Evolutionary conservation across 1,140 invertebrate species (phyloP), one percentile per base, ranked within the genome.

Genomic region (Drosophila triauraria): DNA sequence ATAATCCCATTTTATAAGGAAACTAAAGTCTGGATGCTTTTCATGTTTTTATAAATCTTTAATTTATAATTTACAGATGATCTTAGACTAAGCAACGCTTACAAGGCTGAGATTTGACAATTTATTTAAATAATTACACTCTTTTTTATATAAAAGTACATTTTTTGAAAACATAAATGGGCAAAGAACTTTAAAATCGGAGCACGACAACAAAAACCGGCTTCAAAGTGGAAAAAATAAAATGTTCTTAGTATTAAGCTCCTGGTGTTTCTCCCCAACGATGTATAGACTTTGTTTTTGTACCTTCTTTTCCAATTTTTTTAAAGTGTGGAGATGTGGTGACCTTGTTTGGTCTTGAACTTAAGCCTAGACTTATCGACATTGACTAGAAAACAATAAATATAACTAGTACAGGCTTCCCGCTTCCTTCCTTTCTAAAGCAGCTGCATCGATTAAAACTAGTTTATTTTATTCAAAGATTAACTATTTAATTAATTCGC

Each of bases 401-500:
- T 69, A 80, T 6, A 62, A 43, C 69, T 68, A 76, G 15, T 48
- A 48, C 58, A 47, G n/a, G 44, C 20, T 48, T 48, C 17, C 20
- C 17, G 12, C 20, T 50, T 20, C 20, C 20, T 20, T 20, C 30
- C 20, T 25, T 13, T 7, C 30, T 35, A 20, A 15, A 35, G 47
- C 38, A 17, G 35, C 38, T 17, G 15, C n/a, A 58, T 43, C n/a
- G 47, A 57, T 48, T 30, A 62, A 23, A 40, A 40, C 42, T 62
- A 50, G 9, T 15, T 56, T 50, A 32, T 23, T 43, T 17, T 35
- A 25, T 13, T 30, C 42, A 17, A 62, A 5, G 35, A 69, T 69
- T 74, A 75, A 72, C 81, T 84, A 82, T 46, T 44, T 44, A 46
- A 27, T 53, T 38, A 80, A 82, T 78, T 82, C 47, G 42, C 43